Percentiles rank a stretch among this genome's conserved stretches.
These are phyloP conservation scores for Myripristis murdjan DNA, from an alignment of 2,797 vertebrate genomes.

Conservation along the genomic window DNA sequence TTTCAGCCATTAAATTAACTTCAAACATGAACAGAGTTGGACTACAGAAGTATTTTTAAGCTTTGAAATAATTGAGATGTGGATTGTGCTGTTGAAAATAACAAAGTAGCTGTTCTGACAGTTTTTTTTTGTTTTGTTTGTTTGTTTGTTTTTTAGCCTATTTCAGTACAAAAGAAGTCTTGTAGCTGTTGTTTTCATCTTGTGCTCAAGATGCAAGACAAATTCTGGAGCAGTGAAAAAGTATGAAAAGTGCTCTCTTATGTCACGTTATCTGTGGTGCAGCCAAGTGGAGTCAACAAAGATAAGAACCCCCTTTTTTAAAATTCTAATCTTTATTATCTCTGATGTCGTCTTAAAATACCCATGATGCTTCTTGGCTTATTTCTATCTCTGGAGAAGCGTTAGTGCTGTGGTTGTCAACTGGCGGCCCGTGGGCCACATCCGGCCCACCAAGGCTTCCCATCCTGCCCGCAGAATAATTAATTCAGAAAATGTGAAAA, in stretches of 20 bases:
- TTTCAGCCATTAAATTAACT: not conserved
- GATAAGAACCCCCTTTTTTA: not conserved
- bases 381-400: constrained; percentile 18
- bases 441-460: too few relatives aligned
- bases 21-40: not conserved
- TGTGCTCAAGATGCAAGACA: constrained; percentile 2
- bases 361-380: not conserved
- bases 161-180: constrained; percentile 31
- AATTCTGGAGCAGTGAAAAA: constrained; percentile 30
- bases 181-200: constrained; percentile 33
- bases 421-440: too few relatives aligned
- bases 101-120: constrained; percentile 34
- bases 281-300: not conserved
- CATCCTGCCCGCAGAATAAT: too few relatives aligned
- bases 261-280: constrained; percentile 22
- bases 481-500: too few relatives aligned
- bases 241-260: constrained; percentile 37
- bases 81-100: constrained; percentile 9
- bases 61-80: constrained; percentile 4
- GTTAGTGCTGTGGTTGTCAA: too few relatives aligned
- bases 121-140: constrained; percentile 27
- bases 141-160: constrained; percentile 5
- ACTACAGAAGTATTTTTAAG: constrained; percentile 1
- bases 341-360: constrained; percentile 28
- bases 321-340: constrained; percentile 9